Conservation (phyloP, 2,888 invertebrate species). For the Aphidius colemani region DNA sequence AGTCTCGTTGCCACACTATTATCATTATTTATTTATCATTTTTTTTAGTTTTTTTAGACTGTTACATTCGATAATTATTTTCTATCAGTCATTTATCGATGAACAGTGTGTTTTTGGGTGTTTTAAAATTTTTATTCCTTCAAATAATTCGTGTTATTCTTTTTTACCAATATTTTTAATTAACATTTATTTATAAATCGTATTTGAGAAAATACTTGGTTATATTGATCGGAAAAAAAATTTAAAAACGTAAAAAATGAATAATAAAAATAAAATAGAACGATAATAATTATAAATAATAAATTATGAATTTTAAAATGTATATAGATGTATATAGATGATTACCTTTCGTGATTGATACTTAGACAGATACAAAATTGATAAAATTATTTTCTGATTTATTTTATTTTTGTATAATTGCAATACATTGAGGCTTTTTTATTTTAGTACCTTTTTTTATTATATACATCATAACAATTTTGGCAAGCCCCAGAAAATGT, state of each 20-base stretch:
- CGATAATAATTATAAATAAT: slow-evolving; percentile 14
- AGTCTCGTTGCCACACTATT: slow-evolving; percentile 22
- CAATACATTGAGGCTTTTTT: slow-evolving; percentile 36
- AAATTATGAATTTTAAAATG: slow-evolving; percentile 14
- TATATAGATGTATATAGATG: slow-evolving; percentile 15
- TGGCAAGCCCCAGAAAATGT: slow-evolving; percentile 30
- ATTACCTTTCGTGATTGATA: slow-evolving; percentile 15
- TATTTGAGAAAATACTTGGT: slow-evolving; percentile 38
- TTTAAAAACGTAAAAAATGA: slow-evolving; percentile 37
- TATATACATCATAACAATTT: slow-evolving; percentile 48
- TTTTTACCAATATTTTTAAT: slow-evolving; percentile 27
- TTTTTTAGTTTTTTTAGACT: slow-evolving; percentile 31
- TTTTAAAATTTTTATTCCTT: slow-evolving; percentile 26
- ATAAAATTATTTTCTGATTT: slow-evolving; percentile 27
- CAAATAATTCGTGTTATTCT: slow-evolving; percentile 27
- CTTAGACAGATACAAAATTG: slow-evolving; percentile 55
- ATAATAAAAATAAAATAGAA: slow-evolving; percentile 44
- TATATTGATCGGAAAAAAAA: slow-evolving; percentile 40
- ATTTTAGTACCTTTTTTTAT: slow-evolving; percentile 51
- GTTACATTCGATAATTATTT: slow-evolving; percentile 53
- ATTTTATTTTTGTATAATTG: slow-evolving; percentile 13
- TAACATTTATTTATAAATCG: slow-evolving; percentile 34
- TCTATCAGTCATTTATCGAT: slow-evolving; percentile 55
- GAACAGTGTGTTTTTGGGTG: slow-evolving; percentile 35
- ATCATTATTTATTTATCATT: background rate